Percentiles rank a stretch among this genome's conserved stretches.
Evolutionary conservation across 2,888 invertebrate genomes (phyloP).

Genomic region (Sympetrum striolatum): DNA sequence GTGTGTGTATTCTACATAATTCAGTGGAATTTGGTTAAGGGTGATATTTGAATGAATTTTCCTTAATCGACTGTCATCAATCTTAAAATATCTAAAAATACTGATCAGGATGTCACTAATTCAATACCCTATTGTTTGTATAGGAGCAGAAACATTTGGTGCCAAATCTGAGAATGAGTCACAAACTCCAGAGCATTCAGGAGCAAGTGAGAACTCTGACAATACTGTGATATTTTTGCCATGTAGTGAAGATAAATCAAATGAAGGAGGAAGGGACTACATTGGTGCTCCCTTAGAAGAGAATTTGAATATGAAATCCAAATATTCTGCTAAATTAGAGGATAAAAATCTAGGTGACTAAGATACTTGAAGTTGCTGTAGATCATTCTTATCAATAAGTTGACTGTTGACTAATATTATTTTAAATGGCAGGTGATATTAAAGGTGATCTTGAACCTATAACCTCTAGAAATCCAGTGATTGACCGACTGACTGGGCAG

Average conservation of each 20-base stretch:
- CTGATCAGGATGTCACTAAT: background rate
- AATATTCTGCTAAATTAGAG: constrained; percentile 12
- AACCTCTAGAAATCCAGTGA: constrained; percentile 77
- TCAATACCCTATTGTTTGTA: constrained; percentile 6
- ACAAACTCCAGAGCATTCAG: constrained; percentile 59
- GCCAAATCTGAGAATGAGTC: constrained; percentile 52
- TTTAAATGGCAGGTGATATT: constrained; percentile 48
- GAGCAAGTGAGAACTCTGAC: constrained; percentile 62
- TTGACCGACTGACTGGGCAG: constrained; percentile 81
- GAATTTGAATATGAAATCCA: constrained; percentile 30
- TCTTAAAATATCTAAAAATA: background rate
- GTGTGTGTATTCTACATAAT: too few relatives aligned
- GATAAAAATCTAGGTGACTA: background rate
- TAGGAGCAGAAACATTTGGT: constrained; percentile 55
- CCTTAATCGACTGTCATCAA: too few relatives aligned
- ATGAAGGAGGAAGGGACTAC: background rate
- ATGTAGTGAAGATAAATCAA: background rate
- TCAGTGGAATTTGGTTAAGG: too few relatives aligned
- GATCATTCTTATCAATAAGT: background rate
- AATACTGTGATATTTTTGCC: constrained; percentile 64
- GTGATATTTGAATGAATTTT: too few relatives aligned
- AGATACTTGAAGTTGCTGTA: background rate
- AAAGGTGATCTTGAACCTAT: constrained; percentile 48
- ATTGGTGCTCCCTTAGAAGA: constrained; percentile 5
- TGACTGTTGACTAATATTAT: background rate